Evolutionary conservation across 1,140 invertebrate species (phyloP), one percentile per base, ranked within the genome.

Genomic region (Gryllus bimaculatus): DNA sequence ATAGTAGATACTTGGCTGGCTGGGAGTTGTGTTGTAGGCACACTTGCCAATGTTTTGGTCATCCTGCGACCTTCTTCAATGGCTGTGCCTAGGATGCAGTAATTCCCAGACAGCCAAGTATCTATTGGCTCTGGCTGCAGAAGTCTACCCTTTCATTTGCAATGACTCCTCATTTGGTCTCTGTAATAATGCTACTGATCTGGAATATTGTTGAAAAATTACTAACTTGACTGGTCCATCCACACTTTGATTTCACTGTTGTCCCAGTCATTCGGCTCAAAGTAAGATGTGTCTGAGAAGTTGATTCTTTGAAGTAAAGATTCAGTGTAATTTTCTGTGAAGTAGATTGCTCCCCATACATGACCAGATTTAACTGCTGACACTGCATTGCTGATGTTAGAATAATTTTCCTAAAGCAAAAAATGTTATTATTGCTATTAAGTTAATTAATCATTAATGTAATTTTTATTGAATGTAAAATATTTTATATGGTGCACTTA

Each of bases 141-240:
- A 39, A 39, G 26, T 5, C 26, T 39, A 39, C 5, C 1, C 26
- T 39, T 39, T 39, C 26, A 39, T 39, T 39, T 5, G 1, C 26
- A 39, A 39, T 39, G 26, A 39, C 26, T 39, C 26, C 26, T 39
- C 1, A 39, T 5, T 5, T 39, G 26, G 26, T 2, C 26, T 39
- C 26, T 39, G 26, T 39, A 39, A 39, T 39, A 39, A 2, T 39
- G 26, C 26, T 5, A 39, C 26, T 39, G 26, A 39, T 39, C 54
- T 66, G 54, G 7, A 66, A 66, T 66, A 66, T 66, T 7, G 54
- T 7, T 66, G 0, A 18, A 66, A 78, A 54, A 39, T 76, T 75
- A 89, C 85, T 86, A 85, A 89, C 88, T 86, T 15, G 89, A 88
- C 83, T 87, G 86, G 81, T 90, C 89, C 78, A 88, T 81, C 82